phyloP scores from a whole-genome alignment of 1,140 invertebrate genomes.

The Calosoma granatense region DNA sequence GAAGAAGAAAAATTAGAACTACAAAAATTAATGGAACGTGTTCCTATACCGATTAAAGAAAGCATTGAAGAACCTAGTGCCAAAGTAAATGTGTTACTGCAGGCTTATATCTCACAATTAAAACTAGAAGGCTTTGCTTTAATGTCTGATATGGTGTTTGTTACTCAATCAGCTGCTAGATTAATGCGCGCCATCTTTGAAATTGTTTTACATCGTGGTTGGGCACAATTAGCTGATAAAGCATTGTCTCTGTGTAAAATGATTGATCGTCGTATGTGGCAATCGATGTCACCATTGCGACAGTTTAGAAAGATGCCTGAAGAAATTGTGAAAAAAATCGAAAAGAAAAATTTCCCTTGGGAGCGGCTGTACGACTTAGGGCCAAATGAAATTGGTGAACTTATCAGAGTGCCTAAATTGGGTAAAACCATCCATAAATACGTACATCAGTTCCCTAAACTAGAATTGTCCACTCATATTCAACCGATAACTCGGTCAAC shows the following conservation, averaged over 20 bases:
- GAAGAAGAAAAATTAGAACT: slow-evolving; percentile 98
- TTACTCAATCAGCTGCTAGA: slow-evolving; percentile 93
- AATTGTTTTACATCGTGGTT: slow-evolving; percentile 81
- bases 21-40: slow-evolving; percentile 93
- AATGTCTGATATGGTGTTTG: slow-evolving; percentile 99
- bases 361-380: slow-evolving; percentile 92
- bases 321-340: slow-evolving; percentile 95
- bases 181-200: slow-evolving; percentile 96
- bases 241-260: slow-evolving; percentile 95
- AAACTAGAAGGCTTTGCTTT: slow-evolving; percentile 97
- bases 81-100: slow-evolving; percentile 91
- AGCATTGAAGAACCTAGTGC: slow-evolving; percentile 97
- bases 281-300: slow-evolving; percentile 95
- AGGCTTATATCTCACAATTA: slow-evolving; percentile 97
- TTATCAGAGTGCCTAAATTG: slow-evolving; percentile 90
- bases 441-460: slow-evolving; percentile 93
- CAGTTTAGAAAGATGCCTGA: slow-evolving; percentile 98
- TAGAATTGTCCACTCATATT: slow-evolving; percentile 91
- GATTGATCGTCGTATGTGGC: slow-evolving; percentile 99
- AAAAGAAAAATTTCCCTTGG: slow-evolving; percentile 96
- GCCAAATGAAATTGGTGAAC: slow-evolving; percentile 94
- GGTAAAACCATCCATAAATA: slow-evolving; percentile 98
- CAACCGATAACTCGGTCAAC: slow-evolving; percentile 96
- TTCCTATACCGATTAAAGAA: slow-evolving; percentile 99
- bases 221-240: slow-evolving; percentile 97